Percentiles rank a stretch among this genome's conserved stretches.
Evolutionary conservation across 2,888 invertebrate genomes (phyloP).

Genomic region (Nomada ferruginata): DNA sequence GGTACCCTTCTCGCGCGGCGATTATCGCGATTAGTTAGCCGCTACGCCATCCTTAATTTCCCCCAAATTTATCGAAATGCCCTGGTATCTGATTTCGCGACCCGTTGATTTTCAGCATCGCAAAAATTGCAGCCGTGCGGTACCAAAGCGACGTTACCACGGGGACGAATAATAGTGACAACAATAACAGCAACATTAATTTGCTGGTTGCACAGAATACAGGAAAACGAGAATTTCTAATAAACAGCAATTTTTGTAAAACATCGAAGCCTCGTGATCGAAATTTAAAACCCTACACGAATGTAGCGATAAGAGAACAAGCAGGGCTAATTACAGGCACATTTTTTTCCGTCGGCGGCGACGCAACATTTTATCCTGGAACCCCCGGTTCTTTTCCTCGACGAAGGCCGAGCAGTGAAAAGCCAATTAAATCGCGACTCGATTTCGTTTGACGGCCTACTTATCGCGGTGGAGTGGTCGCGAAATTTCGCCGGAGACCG

Average conservation of each 20-base stretch:
- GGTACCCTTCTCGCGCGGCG: neutral
- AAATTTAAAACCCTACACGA: neutral
- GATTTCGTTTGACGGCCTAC: slow-evolving; percentile 28
- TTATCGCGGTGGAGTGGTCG: slow-evolving; percentile 16
- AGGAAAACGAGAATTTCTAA: no score
- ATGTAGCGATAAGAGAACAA: slow-evolving; percentile 10
- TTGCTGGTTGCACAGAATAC: neutral
- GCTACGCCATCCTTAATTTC: slow-evolving; percentile 54
- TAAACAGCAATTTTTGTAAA: neutral
- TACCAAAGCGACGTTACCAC: no score
- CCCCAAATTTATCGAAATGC: slow-evolving; percentile 37
- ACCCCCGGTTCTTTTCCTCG: neutral
- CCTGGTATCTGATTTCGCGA: slow-evolving; percentile 39
- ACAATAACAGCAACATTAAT: neutral
- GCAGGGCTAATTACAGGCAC: slow-evolving; percentile 17
- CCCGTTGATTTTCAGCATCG: slow-evolving; percentile 1
- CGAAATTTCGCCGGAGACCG: neutral
- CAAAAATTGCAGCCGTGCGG: no score
- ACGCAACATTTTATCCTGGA: slow-evolving; percentile 5
- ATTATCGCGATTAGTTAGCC: slow-evolving; percentile 62
- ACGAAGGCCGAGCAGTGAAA: slow-evolving; percentile 10
- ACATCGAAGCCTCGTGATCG: neutral
- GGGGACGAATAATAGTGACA: no score
- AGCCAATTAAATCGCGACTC: slow-evolving; percentile 23
- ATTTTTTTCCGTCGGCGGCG: neutral